These are phyloP conservation scores for Steinernema hermaphroditum DNA, from an alignment of 2,888 invertebrate species.

Conservation along the genomic window DNA sequence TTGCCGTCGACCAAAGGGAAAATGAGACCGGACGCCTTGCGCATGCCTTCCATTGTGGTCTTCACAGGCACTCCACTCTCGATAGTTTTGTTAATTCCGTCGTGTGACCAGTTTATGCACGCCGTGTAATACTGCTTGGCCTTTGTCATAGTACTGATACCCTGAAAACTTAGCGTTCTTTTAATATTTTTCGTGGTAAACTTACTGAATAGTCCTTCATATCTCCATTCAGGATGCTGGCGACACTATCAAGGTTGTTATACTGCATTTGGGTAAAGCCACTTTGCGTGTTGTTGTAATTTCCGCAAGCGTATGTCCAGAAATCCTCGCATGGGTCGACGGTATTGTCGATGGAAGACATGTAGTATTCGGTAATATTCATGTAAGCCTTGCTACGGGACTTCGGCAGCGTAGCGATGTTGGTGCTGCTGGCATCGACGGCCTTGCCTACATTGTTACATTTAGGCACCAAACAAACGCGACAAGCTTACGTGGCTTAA, in stretches of 20 bases:
- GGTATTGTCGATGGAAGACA: conserved; percentile 43
- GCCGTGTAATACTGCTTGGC: not conserved
- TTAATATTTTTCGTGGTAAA: not conserved
- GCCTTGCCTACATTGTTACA: conserved; percentile 1
- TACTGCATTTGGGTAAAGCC: not conserved
- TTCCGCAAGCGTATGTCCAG: conserved; percentile 52
- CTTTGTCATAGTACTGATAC: not conserved
- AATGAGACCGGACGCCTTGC: not conserved
- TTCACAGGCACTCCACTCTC: conserved; percentile 14
- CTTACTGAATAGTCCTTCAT: not conserved
- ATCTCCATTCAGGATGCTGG: not conserved
- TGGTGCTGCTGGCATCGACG: conserved; percentile 7
- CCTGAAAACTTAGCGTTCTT: not conserved
- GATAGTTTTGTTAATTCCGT: not conserved
- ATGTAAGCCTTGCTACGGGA: not conserved
- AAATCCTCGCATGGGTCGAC: conserved; percentile 56
- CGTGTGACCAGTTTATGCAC: not conserved
- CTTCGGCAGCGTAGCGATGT: conserved; percentile 1
- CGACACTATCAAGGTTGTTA: not conserved
- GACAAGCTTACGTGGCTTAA: conserved; percentile 39
- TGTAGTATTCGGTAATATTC: conserved; percentile 33
- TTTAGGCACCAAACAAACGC: not conserved
- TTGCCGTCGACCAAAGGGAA: conserved; percentile 16
- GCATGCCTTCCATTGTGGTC: conserved; percentile 4
- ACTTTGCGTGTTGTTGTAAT: not conserved